Percentiles rank a stretch among this genome's conserved stretches.
phyloP scores from a whole-genome alignment of 1,140 invertebrate species.

The Cotesia typhae region DNA sequence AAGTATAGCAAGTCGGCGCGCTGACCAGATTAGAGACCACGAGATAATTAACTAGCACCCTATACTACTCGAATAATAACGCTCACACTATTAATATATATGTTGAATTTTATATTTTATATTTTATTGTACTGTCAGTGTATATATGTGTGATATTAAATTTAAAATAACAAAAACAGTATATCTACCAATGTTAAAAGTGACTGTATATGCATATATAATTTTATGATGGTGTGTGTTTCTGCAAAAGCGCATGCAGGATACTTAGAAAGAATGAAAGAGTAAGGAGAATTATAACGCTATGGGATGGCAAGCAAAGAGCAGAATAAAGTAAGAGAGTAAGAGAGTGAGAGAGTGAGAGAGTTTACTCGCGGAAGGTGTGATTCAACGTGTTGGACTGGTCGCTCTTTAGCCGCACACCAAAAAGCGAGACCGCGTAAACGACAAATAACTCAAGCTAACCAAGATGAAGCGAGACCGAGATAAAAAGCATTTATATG shows the following conservation, averaged over 20 bases:
- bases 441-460: constrained; percentile 8
- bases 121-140: too few species aligned
- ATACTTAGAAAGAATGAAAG: not conserved
- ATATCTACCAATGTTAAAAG: too few species aligned
- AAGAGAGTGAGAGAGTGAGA: constrained; percentile 57
- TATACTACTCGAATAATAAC: constrained; percentile 51
- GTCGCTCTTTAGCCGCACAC: constrained; percentile 33
- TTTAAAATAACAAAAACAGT: too few species aligned
- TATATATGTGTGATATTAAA: too few species aligned
- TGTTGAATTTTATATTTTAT: too few species aligned
- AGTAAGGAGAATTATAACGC: constrained; percentile 2
- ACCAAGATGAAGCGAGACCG: constrained; percentile 35
- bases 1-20: constrained; percentile 48
- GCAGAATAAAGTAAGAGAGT: constrained; percentile 53
- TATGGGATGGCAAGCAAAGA: constrained; percentile 36
- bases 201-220: too few species aligned
- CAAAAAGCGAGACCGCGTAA: constrained; percentile 18
- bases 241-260: not conserved
- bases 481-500: constrained; percentile 37
- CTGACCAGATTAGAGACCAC: constrained; percentile 62
- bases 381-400: constrained; percentile 62
- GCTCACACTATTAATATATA: constrained; percentile 40
- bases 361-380: constrained; percentile 61
- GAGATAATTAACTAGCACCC: constrained; percentile 66
- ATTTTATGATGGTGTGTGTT: too few species aligned